Conservation (phyloP, 2,888 invertebrate genomes). For the Oscheius myriophilus region DNA sequence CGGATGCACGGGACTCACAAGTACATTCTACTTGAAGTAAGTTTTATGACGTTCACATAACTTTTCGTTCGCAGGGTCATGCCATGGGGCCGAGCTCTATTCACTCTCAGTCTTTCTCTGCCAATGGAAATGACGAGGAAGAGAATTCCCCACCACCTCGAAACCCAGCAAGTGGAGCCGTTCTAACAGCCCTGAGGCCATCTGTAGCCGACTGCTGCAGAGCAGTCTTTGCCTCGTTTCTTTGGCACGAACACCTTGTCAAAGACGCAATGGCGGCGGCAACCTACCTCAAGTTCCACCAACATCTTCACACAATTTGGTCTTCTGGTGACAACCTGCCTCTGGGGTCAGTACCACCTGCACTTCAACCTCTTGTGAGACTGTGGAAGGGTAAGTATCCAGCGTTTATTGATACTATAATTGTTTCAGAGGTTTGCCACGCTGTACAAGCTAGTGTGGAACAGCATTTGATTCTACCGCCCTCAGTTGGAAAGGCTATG, state of each 20-base stretch:
- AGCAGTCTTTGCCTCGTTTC: constrained; percentile 92
- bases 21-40: constrained; percentile 53
- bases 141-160: constrained; percentile 31
- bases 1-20: constrained; percentile 46
- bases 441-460: constrained; percentile 76
- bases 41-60: neutral
- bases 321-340: constrained; percentile 33
- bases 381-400: constrained; percentile 80
- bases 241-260: constrained; percentile 97
- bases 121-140: constrained; percentile 59
- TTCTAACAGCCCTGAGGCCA: constrained; percentile 53
- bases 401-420: constrained; percentile 1
- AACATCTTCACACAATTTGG: constrained; percentile 64
- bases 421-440: constrained; percentile 76
- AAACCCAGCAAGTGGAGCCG: neutral
- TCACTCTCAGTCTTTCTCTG: constrained; percentile 47
- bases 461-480: constrained; percentile 77
- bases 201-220: constrained; percentile 72
- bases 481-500: constrained; percentile 56
- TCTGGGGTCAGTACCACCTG: constrained; percentile 42
- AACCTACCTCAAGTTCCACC: constrained; percentile 87
- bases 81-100: constrained; percentile 34
- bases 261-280: constrained; percentile 98
- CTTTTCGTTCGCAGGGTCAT: constrained; percentile 25
- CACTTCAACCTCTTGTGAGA: constrained; percentile 53